Conservation (phyloP, 2,113 vertebrate genomes). For the Corythornis madagascariensis region DNA sequence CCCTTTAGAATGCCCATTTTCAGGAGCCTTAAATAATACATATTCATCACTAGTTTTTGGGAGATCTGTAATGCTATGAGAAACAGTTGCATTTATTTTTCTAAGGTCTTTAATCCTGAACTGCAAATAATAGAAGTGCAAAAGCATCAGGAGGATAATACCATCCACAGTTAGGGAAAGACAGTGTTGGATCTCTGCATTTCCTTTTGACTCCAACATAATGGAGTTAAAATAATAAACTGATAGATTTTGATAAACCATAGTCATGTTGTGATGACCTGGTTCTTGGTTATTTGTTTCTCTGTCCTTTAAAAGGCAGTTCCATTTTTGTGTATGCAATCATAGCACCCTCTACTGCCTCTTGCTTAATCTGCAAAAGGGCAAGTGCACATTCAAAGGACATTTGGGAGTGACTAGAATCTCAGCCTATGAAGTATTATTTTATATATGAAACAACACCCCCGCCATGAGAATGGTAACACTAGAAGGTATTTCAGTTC, state of each 20-base stretch:
- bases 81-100: background rate
- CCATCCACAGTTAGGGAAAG: background rate
- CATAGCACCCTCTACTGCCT: slow-evolving; percentile 63
- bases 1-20: background rate
- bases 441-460: background rate
- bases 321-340: background rate
- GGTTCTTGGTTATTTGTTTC: background rate
- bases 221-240: background rate
- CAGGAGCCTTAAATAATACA: background rate
- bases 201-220: background rate
- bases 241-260: background rate
- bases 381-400: background rate
- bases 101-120: background rate
- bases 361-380: background rate
- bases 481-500: background rate
- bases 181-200: background rate
- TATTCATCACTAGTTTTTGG: background rate
- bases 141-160: background rate
- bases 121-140: background rate
- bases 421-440: too few relatives aligned
- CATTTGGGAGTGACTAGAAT: accelerated
- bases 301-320: background rate
- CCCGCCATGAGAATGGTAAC: accelerated
- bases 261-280: background rate
- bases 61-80: background rate